Conservation (phyloP, 2,113 vertebrate genomes). For the Fulmarus glacialis region DNA sequence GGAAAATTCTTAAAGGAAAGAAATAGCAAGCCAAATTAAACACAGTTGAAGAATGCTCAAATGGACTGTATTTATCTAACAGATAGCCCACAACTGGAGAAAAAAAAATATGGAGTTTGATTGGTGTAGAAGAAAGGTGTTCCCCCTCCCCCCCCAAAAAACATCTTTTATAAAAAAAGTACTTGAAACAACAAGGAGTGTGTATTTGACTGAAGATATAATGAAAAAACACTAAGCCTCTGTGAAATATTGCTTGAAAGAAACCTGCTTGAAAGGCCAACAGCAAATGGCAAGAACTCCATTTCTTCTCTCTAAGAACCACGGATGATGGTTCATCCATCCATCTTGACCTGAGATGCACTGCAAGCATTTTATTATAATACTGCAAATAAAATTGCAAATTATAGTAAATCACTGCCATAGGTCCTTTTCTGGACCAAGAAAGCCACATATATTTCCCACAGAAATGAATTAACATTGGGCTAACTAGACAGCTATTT, state of each 20-base stretch:
- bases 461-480: not conserved
- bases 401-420: not conserved
- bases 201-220: not conserved
- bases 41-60: not conserved
- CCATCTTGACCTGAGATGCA: not conserved
- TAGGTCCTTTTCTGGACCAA: not conserved
- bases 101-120: not conserved
- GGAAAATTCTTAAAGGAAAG: slow-evolving; percentile 84
- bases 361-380: not conserved
- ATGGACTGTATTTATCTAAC: not conserved
- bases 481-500: not conserved
- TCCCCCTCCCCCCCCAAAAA: not conserved
- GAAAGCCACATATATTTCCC: not conserved
- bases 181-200: not conserved
- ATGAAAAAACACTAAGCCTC: not conserved
- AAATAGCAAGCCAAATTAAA: not conserved
- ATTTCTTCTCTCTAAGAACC: not conserved
- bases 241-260: not conserved
- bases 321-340: not conserved
- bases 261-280: not conserved
- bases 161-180: not conserved
- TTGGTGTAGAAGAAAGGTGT: not conserved
- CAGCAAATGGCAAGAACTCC: not conserved
- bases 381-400: not conserved
- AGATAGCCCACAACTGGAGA: not conserved